A percentile compares a stretch with the other conserved stretches of the same genome.
These are phyloP conservation scores for Rhizomys pruinosus DNA, from an alignment of 2,113 vertebrate genomes.

Conservation along the genomic window DNA sequence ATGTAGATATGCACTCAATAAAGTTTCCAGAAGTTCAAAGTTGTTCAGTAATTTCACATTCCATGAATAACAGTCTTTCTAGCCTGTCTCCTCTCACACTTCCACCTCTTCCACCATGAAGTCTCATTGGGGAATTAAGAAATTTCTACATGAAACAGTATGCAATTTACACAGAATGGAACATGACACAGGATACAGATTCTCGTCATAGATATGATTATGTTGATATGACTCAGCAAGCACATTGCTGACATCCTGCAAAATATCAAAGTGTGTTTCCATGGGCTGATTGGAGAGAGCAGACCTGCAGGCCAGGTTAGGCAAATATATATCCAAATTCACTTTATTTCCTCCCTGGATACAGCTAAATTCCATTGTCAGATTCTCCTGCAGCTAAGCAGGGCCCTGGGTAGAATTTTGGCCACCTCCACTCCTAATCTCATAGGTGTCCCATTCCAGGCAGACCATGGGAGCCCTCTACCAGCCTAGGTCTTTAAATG, in stretches of 20 bases:
- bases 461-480: background rate
- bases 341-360: constrained; percentile 42
- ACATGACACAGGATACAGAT: background rate
- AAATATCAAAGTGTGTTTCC: background rate
- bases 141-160: background rate
- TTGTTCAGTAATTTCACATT: background rate
- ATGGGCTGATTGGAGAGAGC: background rate
- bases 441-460: background rate
- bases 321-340: background rate
- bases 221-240: background rate
- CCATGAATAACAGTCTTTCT: constrained; percentile 2
- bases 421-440: background rate
- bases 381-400: background rate
- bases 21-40: constrained; percentile 35
- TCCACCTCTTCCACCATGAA: background rate
- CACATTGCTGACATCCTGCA: background rate
- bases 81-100: background rate
- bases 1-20: background rate
- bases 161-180: background rate
- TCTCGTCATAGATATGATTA: background rate
- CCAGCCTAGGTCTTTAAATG: background rate
- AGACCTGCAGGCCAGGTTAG: background rate
- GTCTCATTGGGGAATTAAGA: constrained; percentile 19
- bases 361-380: background rate
- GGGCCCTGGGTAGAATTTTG: background rate